Evolutionary conservation across 2,797 vertebrate genomes (phyloP).

Genomic region (Fratercula arctica): DNA sequence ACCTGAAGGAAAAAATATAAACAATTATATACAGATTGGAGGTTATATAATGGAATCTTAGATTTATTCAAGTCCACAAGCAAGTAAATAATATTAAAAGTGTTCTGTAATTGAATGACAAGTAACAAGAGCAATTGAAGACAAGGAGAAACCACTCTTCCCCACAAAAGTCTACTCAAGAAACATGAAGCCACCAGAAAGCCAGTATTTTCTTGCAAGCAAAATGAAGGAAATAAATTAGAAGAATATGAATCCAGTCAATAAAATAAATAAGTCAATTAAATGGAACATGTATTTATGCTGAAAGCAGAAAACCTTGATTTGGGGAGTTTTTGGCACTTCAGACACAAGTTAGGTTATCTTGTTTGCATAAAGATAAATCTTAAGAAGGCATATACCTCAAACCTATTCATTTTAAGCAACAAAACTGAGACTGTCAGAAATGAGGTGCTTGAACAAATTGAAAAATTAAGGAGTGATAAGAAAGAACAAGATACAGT

Average conservation of each 20-base stretch:
- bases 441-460: background rate
- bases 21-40: background rate
- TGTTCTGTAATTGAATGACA: background rate
- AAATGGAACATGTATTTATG: background rate
- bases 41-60: background rate
- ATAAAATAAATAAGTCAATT: background rate
- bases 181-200: background rate
- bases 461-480: conserved; percentile 2
- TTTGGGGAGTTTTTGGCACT: background rate
- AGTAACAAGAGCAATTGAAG: background rate
- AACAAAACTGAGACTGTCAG: background rate
- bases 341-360: background rate
- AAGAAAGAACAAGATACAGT: background rate
- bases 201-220: background rate
- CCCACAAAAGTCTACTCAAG: background rate
- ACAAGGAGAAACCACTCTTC: background rate
- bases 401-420: background rate
- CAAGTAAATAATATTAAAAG: background rate
- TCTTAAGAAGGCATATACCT: background rate
- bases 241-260: background rate
- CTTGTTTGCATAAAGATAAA: background rate
- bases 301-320: background rate
- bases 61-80: background rate
- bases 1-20: background rate
- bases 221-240: background rate